Percentiles rank a stretch among this genome's conserved stretches.
phyloP scores from a whole-genome alignment of 2,113 vertebrate genomes.

The Drymodes brunneopygia region DNA sequence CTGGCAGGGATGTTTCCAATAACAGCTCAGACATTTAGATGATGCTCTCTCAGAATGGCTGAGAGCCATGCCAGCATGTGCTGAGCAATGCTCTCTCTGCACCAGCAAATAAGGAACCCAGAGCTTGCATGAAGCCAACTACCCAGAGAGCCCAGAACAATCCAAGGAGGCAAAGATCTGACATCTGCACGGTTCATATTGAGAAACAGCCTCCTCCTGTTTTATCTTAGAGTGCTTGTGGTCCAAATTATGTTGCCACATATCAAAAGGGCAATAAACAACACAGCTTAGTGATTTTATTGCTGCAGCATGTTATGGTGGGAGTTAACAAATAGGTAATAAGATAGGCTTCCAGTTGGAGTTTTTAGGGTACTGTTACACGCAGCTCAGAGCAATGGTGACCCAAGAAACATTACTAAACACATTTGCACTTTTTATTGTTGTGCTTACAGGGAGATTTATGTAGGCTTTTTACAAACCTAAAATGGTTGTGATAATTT shows the following conservation, averaged over 20 bases:
- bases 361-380: constrained; percentile 50
- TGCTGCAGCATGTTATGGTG: constrained; percentile 14
- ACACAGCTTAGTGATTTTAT: constrained; percentile 54
- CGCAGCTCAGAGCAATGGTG: constrained; percentile 1
- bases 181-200: constrained; percentile 37
- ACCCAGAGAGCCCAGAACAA: constrained; percentile 45
- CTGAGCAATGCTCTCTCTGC: background rate
- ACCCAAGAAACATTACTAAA: constrained; percentile 44
- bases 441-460: constrained; percentile 52
- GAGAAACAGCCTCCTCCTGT: constrained; percentile 18
- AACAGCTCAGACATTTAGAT: constrained; percentile 23
- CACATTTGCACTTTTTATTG: constrained; percentile 62
- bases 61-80: constrained; percentile 42
- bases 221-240: constrained; percentile 53
- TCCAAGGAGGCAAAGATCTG: constrained; percentile 7
- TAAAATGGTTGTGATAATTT: constrained; percentile 53
- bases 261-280: constrained; percentile 59
- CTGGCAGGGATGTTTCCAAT: constrained; percentile 56
- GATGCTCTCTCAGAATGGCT: constrained; percentile 5
- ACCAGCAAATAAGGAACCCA: constrained; percentile 5
- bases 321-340: constrained; percentile 58
- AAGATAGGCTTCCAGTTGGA: constrained; percentile 35
- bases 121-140: background rate
- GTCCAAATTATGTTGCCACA: constrained; percentile 39
- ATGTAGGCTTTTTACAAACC: constrained; percentile 49